Conservation (phyloP, 2,888 invertebrate species). For the Drosophila nigricruria region DNA sequence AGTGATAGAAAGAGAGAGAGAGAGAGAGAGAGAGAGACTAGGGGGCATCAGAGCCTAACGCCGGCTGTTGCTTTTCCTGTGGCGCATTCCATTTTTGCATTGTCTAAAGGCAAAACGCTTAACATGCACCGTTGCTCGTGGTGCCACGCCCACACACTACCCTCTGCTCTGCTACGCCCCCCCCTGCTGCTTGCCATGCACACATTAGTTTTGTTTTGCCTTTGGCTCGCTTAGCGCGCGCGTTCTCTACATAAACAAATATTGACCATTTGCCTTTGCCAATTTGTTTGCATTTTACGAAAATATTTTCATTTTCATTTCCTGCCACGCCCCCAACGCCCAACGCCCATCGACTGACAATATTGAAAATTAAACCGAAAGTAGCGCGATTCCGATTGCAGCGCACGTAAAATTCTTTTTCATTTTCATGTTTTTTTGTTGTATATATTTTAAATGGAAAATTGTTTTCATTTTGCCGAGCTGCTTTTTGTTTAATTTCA, state of each 20-base stretch:
- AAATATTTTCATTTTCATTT: slow-evolving; percentile 81
- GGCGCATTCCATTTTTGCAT: slow-evolving; percentile 35
- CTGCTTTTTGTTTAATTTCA: not conserved
- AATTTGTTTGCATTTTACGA: slow-evolving; percentile 81
- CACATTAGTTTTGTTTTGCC: slow-evolving; percentile 41
- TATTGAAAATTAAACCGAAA: slow-evolving; percentile 60
- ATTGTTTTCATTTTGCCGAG: slow-evolving; percentile 4
- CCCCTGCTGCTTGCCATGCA: not conserved
- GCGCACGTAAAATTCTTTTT: slow-evolving; percentile 8
- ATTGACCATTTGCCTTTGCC: slow-evolving; percentile 83
- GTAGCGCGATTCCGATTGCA: slow-evolving; percentile 25
- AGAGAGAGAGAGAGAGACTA: slow-evolving; percentile 4
- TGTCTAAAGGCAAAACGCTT: slow-evolving; percentile 69
- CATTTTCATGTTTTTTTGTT: not conserved
- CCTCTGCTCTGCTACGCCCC: too few relatives aligned
- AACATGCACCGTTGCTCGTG: slow-evolving; percentile 61
- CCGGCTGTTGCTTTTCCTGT: slow-evolving; percentile 59
- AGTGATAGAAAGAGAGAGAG: not conserved
- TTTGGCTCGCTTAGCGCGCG: slow-evolving; percentile 23
- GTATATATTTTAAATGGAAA: not conserved
- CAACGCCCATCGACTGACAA: slow-evolving; percentile 10
- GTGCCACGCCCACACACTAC: not conserved
- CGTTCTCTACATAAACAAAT: slow-evolving; percentile 71
- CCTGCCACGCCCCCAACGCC: not conserved
- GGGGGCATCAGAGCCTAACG: slow-evolving; percentile 5